Evolutionary conservation across 2,888 invertebrate species (phyloP).

Genomic region (Aleiodes leptofemur): DNA sequence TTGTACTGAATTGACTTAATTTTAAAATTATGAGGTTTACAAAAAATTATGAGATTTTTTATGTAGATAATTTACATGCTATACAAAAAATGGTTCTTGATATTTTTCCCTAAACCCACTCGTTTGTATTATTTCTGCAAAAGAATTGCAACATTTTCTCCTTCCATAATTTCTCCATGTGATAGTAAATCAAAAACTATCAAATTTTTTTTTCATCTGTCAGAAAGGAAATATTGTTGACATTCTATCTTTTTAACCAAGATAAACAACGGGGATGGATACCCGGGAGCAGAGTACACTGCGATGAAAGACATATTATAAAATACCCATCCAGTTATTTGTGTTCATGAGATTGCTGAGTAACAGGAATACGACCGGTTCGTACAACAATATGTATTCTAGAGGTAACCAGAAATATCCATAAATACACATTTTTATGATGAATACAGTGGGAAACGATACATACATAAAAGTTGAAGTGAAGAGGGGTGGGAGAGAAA

Average conservation of each 20-base stretch:
- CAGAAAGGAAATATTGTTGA: neutral
- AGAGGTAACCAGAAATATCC: conserved; percentile 7
- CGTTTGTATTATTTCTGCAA: too few relatives aligned
- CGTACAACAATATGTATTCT: conserved; percentile 18
- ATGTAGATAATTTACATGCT: too few relatives aligned
- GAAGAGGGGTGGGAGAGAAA: neutral
- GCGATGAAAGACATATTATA: neutral
- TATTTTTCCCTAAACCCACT: too few relatives aligned
- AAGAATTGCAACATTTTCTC: too few relatives aligned
- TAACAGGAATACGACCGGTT: conserved; percentile 5
- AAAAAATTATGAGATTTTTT: too few relatives aligned
- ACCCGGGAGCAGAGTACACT: neutral
- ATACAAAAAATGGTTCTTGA: too few relatives aligned
- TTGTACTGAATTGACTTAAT: too few relatives aligned
- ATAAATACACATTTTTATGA: conserved; percentile 64
- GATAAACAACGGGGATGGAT: neutral
- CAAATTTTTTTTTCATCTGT: too few relatives aligned
- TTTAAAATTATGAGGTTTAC: too few relatives aligned
- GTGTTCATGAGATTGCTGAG: conserved; percentile 4
- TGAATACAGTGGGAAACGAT: conserved; percentile 57
- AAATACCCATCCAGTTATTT: neutral
- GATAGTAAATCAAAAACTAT: too few relatives aligned
- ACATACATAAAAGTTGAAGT: conserved; percentile 20
- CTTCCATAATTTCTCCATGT: too few relatives aligned
- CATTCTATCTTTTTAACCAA: conserved; percentile 3